A percentile compares a stretch with the other conserved stretches of the same genome.
These are phyloP conservation scores for Ennomos quercinarius DNA, from an alignment of 2,888 invertebrate species.

Conservation along the genomic window DNA sequence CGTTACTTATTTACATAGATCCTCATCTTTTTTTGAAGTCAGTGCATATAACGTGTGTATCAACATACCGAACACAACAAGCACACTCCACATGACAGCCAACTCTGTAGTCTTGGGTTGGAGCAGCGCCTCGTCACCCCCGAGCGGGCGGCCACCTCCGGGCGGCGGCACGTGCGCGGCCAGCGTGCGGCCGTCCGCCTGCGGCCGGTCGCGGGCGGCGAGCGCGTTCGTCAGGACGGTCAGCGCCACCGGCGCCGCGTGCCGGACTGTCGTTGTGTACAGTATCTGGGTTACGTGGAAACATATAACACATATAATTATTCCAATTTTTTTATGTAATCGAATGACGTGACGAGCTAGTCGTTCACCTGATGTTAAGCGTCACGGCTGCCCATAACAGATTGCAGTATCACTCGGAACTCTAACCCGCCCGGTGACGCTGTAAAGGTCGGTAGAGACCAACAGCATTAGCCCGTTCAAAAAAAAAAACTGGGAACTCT, in stretches of 20 bases:
- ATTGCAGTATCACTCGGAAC: too few species aligned
- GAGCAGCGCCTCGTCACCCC: neutral
- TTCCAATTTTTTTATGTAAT: too few species aligned
- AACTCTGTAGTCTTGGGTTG: constrained; percentile 40
- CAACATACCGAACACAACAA: constrained; percentile 51
- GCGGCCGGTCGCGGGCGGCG: constrained; percentile 42
- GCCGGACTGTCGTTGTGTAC: constrained; percentile 81
- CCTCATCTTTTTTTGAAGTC: too few species aligned
- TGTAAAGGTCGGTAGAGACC: too few species aligned
- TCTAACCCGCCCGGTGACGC: too few species aligned
- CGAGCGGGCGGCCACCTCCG: neutral
- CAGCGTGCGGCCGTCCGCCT: constrained; percentile 44
- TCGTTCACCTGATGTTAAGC: too few species aligned
- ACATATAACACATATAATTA: too few species aligned
- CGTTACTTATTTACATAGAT: too few species aligned
- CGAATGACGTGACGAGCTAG: too few species aligned
- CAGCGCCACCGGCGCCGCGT: constrained; percentile 82
- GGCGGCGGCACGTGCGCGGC: constrained; percentile 52
- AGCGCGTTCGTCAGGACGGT: constrained; percentile 78
- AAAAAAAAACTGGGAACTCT: too few species aligned
- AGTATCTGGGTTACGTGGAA: constrained; percentile 53
- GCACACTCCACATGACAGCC: constrained; percentile 44
- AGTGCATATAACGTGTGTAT: neutral
- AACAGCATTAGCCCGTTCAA: too few species aligned
- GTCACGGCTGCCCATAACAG: too few species aligned